Base-by-base conservation (phyloP, 2,113 vertebrate genomes). In the Entosphenus tridentatus region DNA sequence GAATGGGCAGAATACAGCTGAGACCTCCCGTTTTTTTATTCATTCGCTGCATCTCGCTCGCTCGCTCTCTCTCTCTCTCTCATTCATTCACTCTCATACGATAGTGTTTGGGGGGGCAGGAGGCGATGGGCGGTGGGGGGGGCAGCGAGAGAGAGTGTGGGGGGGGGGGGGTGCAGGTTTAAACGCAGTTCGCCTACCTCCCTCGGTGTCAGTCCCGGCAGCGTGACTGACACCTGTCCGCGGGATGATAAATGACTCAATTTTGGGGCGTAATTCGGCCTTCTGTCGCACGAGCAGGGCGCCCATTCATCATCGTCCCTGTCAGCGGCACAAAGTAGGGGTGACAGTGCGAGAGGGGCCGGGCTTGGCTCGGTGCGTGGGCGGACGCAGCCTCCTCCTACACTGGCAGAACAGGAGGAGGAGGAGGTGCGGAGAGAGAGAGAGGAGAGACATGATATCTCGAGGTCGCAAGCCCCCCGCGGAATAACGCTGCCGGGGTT, bases 211-310 rank as follows among this genome's bases (percentile, higher is more conserved):
- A 39, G 39, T 39, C 39, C 39, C 39, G 39, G 39, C 39, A 39
- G 39, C n/a, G 62, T 65, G 62, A 65, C n/a, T 65, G 62, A 65
- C 62, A 65, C 62, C 62, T 65, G 62, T 65, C 62, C 62, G 62
- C n/a, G n/a, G 62, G 62, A 65, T 65, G 62, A 65, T 65, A 65
- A 65, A 65, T 65, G 62, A 65, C 62, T 65, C 62, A 65, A 65
- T 65, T 65, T 65, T 65, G n/a, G 39, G 62, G n/a, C 62, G 62
- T 65, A 65, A 65, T 65, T 65, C 62, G 62, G 62, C 62, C 62
- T 65, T 65, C 62, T 65, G 62, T 65, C 62, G 62, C 21, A 21
- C 62, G 6, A 39, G 62, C 62, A 21, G 62, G 62, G n/a, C 62
- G 62, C n/a, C 62, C 62, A 65, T 65, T 65, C 62, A 65, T 65